Conservation (phyloP, 2,113 vertebrate species). For the Nesoenas mayeri region DNA sequence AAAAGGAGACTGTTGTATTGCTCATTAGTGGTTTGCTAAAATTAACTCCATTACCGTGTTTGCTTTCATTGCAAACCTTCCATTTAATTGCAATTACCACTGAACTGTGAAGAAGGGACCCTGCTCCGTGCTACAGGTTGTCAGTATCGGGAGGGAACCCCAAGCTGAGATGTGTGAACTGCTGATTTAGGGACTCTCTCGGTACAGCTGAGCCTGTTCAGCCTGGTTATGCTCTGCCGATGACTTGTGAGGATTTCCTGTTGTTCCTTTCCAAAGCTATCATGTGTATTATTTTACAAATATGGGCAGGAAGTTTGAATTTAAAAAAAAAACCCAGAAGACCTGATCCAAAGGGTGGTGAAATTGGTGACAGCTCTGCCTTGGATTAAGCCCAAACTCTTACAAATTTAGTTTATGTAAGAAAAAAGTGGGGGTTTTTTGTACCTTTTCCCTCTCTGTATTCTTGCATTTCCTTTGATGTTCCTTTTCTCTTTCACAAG, state of each 20-base stretch:
- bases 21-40: slow-evolving; percentile 68
- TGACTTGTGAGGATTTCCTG: neutral
- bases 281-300: neutral
- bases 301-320: neutral
- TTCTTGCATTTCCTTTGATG: slow-evolving; percentile 12
- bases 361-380: neutral
- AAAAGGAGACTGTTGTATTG: slow-evolving; percentile 17
- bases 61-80: slow-evolving; percentile 52
- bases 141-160: neutral
- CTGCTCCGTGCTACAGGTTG: neutral
- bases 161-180: neutral
- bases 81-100: slow-evolving; percentile 12
- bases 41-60: slow-evolving; percentile 64
- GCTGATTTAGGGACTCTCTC: neutral
- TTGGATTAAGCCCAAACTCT: neutral
- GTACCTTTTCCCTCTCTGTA: neutral
- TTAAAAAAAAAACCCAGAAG: neutral
- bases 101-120: neutral
- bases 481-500: neutral
- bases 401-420: neutral
- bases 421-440: neutral
- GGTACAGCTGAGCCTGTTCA: neutral
- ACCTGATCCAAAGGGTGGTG: neutral
- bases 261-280: neutral
- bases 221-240: neutral